Percentiles rank a stretch among this genome's conserved stretches.
Conservation (phyloP, 2,113 vertebrate species). For the Mugil cephalus region DNA sequence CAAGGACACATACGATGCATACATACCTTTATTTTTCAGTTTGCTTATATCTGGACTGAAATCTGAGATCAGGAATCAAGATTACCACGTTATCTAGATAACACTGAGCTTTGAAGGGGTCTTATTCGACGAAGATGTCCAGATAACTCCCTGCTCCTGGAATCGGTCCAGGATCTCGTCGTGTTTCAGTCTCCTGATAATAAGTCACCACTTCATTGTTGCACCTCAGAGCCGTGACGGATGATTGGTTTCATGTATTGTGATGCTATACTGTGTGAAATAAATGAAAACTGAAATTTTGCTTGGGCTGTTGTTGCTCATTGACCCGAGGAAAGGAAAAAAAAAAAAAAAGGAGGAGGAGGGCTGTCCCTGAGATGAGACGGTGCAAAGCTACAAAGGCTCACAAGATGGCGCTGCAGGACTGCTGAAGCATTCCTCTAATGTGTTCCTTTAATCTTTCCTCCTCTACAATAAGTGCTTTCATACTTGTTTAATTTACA, state of each 20-base stretch:
- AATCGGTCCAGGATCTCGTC: slow-evolving; percentile 19
- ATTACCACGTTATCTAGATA: slow-evolving; percentile 5
- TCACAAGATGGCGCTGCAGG: slow-evolving; percentile 68
- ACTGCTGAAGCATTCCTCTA: not conserved
- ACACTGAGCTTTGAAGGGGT: not conserved
- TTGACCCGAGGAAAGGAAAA: too few species aligned
- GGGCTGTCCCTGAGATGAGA: too few species aligned
- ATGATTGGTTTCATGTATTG: slow-evolving; percentile 72
- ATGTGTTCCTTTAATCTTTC: too few species aligned
- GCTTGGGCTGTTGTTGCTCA: not conserved
- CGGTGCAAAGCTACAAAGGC: not conserved
- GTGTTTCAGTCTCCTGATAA: slow-evolving; percentile 33
- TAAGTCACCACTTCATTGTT: slow-evolving; percentile 40
- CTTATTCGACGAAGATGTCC: slow-evolving; percentile 19
- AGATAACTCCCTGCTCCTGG: slow-evolving; percentile 13
- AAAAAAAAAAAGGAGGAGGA: too few species aligned
- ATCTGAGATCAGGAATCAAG: slow-evolving; percentile 14
- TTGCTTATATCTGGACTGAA: slow-evolving; percentile 36
- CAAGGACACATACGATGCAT: slow-evolving; percentile 1
- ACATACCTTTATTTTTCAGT: slow-evolving; percentile 19
- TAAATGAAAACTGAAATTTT: slow-evolving; percentile 61
- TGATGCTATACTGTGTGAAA: slow-evolving; percentile 74
- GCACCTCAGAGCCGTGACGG: slow-evolving; percentile 68
- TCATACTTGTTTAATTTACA: slow-evolving; percentile 22
- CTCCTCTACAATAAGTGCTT: slow-evolving; percentile 12